A percentile compares a stretch with the other conserved stretches of the same genome.
phyloP scores from a whole-genome alignment of 2,888 invertebrate species.

The Gryllus longicercus region DNA sequence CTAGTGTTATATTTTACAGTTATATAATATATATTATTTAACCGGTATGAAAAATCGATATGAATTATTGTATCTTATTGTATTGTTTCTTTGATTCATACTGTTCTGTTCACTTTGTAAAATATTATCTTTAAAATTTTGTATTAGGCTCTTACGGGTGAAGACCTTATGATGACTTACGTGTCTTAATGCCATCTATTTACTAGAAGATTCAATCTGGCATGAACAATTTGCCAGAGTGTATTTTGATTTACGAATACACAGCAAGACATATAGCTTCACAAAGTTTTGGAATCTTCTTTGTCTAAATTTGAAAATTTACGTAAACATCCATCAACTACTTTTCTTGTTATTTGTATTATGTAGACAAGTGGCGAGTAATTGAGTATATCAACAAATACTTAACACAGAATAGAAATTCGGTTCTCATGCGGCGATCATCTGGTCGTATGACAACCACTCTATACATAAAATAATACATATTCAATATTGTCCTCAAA shows the following conservation, averaged over 20 bases:
- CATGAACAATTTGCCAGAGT: constrained; percentile 3
- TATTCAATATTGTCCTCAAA: constrained; percentile 10
- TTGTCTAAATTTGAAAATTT: constrained; percentile 6
- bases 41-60: constrained; percentile 36
- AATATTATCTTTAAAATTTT: neutral
- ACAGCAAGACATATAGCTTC: neutral
- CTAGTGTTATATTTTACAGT: constrained; percentile 6
- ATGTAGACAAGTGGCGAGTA: constrained; percentile 9
- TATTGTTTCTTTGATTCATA: constrained; percentile 33
- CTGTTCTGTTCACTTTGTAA: neutral
- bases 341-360: neutral
- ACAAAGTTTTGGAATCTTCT: neutral
- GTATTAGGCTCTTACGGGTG: neutral
- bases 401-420: constrained; percentile 1
- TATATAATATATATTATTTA: constrained; percentile 25
- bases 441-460: constrained; percentile 6
- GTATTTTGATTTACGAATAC: constrained; percentile 3
- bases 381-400: neutral
- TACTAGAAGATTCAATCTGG: constrained; percentile 1
- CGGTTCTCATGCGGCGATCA: neutral
- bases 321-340: neutral
- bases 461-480: constrained; percentile 8
- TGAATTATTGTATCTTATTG: constrained; percentile 36
- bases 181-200: neutral
- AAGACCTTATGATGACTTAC: neutral